A percentile compares a stretch with the other conserved stretches of the same genome.
Conservation (phyloP, 1,140 invertebrate genomes). For the Drosophila bipectinata region DNA sequence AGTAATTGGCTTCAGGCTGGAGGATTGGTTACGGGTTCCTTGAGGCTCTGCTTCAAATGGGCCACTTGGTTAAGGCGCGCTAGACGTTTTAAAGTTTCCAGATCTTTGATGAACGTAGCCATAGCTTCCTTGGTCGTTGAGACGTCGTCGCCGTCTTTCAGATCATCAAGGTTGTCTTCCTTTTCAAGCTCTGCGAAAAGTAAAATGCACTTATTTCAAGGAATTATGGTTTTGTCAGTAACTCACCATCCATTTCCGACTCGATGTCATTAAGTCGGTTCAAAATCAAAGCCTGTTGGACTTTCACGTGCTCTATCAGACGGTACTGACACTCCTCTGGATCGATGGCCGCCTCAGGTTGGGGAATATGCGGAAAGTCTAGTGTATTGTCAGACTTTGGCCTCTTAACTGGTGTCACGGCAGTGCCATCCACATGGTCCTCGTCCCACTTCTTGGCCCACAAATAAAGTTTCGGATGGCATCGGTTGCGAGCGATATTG, state of each 20-base stretch:
- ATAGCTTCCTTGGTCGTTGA: conserved; percentile 70
- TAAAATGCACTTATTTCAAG: background rate
- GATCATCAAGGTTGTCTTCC: conserved; percentile 62
- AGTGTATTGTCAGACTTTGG: conserved; percentile 45
- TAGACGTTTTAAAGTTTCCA: conserved; percentile 72
- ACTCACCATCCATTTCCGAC: conserved; percentile 89
- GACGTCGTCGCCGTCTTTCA: conserved; percentile 59
- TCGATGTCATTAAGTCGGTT: conserved; percentile 90
- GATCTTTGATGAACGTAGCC: conserved; percentile 71
- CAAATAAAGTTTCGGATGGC: conserved; percentile 93
- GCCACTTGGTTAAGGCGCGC: conserved; percentile 71
- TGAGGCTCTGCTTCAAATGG: conserved; percentile 56
- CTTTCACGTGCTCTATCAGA: conserved; percentile 90
- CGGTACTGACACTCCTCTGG: conserved; percentile 90
- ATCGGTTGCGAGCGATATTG: conserved; percentile 90
- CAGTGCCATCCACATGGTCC: conserved; percentile 52
- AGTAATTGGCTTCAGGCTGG: background rate
- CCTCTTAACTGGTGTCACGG: conserved; percentile 53
- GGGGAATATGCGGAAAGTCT: conserved; percentile 85
- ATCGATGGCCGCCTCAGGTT: conserved; percentile 92
- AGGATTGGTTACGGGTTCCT: conserved; percentile 25
- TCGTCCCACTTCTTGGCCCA: conserved; percentile 93
- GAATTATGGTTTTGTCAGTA: background rate
- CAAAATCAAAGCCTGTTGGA: conserved; percentile 89
- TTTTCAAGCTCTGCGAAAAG: conserved; percentile 60